Conservation (phyloP, 2,113 vertebrate species). For the Agapornis roseicollis region DNA sequence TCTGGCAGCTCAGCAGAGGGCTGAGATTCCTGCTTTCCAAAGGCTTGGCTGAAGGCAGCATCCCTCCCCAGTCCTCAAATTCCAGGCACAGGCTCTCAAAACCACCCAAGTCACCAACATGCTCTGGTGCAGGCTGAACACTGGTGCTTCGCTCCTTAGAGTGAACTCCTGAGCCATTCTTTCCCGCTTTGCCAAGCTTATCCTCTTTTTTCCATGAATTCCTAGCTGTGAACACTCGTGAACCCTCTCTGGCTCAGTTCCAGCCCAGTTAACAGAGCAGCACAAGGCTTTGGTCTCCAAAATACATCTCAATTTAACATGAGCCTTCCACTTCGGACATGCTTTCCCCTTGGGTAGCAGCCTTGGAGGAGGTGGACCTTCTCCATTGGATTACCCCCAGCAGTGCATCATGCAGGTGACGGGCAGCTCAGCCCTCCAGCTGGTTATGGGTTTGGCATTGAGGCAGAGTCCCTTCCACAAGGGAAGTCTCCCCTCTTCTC, state of each 20-base stretch:
- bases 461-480: neutral
- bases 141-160: rapidly evolving
- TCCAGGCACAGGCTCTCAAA: neutral
- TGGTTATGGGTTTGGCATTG: rapidly evolving
- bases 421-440: neutral
- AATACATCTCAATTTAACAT: neutral
- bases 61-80: neutral
- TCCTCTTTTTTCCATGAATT: neutral
- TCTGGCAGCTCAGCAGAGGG: neutral
- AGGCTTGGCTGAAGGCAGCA: neutral
- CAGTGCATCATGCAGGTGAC: neutral
- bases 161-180: no score
- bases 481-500: neutral
- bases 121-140: neutral
- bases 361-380: neutral
- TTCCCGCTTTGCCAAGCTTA: neutral
- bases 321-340: neutral
- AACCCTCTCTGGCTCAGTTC: neutral
- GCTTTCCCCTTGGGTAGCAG: neutral
- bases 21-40: neutral
- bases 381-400: neutral
- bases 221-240: neutral
- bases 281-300: neutral
- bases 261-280: neutral
- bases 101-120: neutral